phyloP scores from a whole-genome alignment of 2,888 invertebrate species.

The Aelia acuminata region DNA sequence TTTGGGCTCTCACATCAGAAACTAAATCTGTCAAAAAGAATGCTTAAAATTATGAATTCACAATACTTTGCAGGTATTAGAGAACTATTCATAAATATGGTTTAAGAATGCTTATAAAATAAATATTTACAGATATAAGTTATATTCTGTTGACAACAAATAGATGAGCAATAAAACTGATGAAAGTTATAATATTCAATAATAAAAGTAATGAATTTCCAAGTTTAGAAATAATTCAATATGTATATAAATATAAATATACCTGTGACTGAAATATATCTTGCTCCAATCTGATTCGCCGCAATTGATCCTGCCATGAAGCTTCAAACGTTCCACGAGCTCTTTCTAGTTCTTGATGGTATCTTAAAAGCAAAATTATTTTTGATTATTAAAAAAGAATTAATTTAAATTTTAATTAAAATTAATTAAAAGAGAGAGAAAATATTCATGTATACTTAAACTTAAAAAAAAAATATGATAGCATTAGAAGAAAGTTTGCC shows the following conservation, averaged over 20 bases:
- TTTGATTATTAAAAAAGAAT: background rate
- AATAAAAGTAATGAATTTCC: background rate
- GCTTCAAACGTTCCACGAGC: conserved; percentile 75
- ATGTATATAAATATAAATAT: conserved; percentile 23
- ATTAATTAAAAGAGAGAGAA: too few relatives aligned
- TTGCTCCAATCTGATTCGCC: conserved; percentile 80
- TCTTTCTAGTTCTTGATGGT: conserved; percentile 76
- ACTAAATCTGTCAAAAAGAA: too few relatives aligned
- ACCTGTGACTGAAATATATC: conserved; percentile 76
- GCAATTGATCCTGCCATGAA: conserved; percentile 81
- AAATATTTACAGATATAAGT: too few relatives aligned
- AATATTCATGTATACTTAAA: too few relatives aligned
- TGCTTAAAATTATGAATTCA: background rate
- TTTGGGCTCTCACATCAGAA: too few relatives aligned
- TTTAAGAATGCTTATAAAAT: too few relatives aligned
- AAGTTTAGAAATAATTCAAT: background rate
- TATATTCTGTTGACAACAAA: too few relatives aligned
- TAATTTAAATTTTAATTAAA: too few relatives aligned
- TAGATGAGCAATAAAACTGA: too few relatives aligned
- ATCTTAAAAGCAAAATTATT: conserved; percentile 68
- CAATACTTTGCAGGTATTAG: background rate
- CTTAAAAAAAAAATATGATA: too few relatives aligned
- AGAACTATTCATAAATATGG: background rate
- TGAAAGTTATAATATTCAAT: background rate
- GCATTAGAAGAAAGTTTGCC: too few relatives aligned